Base-by-base conservation (phyloP, 2,113 vertebrate genomes). In the Myodes glareolus region DNA sequence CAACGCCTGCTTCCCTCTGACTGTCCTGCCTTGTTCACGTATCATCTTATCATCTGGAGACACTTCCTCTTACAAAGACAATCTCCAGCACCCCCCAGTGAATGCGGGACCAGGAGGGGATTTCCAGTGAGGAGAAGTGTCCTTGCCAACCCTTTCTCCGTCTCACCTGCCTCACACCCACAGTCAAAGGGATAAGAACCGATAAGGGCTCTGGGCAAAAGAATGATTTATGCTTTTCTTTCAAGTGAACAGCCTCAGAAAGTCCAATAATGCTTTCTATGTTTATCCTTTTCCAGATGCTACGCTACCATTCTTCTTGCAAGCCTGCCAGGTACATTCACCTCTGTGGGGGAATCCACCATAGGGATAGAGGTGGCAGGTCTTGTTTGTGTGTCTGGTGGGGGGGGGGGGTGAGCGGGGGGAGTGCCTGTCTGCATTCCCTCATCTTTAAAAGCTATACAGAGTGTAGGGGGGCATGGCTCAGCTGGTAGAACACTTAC, bases 191-290 rank as follows among this genome's bases (percentile, higher is more conserved):
- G 47, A 47, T 8, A 86, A 96, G 88, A 47, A 75, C 72, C 84
- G 77, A 93, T 76, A 91, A 95, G 84, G 94, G 95, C 95, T 98
- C 65, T 94, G 96, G 95, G 98, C 90, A 75, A 97, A 96, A 88
- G 50, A 84, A 88, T 95, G 97, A 98, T 97, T 98, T 95, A 98
- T 97, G 93, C 23, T 93, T 78, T 76, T 94, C 96, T 98, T 98
- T 97, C 91, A 98, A 97, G 97, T 98, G 72, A 97, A 67, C 96
- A 97, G 91, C 80, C 94, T 94, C 89, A 87, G 65, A 96, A 96
- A 95, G 68, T 36, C 88, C 95, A 94, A 70, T 81, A 92, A 95
- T 87, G 76, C 89, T 96, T 93, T 94, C 95, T 97, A 92, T 97
- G 95, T 98, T 96, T 95, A 97, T 73, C 88, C 68, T 42, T 96